phyloP scores from a whole-genome alignment of 2,797 vertebrate genomes.

The Otus scops region DNA sequence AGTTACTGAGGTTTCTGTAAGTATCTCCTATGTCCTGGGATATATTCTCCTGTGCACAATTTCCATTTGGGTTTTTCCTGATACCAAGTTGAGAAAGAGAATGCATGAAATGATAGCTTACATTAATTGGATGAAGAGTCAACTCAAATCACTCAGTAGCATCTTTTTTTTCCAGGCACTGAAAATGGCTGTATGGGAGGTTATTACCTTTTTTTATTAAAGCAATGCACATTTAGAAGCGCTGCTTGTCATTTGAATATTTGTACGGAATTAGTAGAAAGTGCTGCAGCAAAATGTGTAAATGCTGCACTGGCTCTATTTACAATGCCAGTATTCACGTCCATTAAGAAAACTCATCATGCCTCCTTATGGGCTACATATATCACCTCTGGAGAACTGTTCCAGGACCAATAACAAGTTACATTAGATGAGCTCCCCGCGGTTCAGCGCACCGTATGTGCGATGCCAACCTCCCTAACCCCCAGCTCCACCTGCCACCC shows the following conservation, averaged over 20 bases:
- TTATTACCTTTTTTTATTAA: background rate
- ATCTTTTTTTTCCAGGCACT: background rate
- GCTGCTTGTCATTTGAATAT: fast-evolving
- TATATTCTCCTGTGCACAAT: background rate
- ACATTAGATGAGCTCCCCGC: no score
- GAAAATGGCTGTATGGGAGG: background rate
- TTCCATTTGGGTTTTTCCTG: background rate
- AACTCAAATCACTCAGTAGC: background rate
- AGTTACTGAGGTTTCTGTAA: background rate
- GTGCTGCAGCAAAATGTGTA: background rate
- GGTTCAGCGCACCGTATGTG: fast-evolving
- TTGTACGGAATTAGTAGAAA: background rate
- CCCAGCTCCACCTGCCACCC: no score
- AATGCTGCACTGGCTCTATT: background rate
- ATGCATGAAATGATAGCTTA: background rate
- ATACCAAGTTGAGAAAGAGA: background rate
- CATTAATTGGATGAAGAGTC: background rate
- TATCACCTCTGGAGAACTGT: background rate
- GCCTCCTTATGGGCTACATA: background rate
- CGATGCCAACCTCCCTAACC: no score
- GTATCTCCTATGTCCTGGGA: background rate
- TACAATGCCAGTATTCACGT: background rate
- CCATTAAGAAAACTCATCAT: background rate
- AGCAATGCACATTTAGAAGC: background rate
- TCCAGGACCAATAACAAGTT: background rate